phyloP scores from a whole-genome alignment of 2,888 invertebrate genomes.

The Geotrupes spiniger region DNA sequence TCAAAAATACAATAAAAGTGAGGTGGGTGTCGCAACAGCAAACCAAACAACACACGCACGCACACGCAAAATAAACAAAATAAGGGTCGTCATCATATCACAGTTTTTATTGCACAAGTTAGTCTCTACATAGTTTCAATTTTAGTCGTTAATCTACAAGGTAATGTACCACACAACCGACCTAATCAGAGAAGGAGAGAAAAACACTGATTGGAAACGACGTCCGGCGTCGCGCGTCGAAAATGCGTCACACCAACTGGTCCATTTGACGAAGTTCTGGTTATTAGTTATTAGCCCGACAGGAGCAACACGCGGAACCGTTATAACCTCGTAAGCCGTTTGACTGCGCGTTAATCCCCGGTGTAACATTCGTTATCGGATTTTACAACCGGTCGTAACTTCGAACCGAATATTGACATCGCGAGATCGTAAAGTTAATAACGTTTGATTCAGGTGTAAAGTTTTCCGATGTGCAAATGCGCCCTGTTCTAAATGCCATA shows the following conservation, averaged over 20 bases:
- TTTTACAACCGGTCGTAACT: too few species aligned
- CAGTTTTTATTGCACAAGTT: constrained; percentile 44
- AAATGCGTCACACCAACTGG: too few species aligned
- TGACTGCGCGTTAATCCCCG: neutral
- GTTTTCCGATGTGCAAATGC: too few species aligned
- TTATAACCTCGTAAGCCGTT: neutral
- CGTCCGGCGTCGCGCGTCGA: too few species aligned
- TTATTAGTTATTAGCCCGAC: neutral
- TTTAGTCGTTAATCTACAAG: constrained; percentile 3
- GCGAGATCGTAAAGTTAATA: too few species aligned
- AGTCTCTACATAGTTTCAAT: constrained; percentile 21
- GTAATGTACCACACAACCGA: constrained; percentile 16
- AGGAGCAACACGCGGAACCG: neutral
- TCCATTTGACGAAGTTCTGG: neutral
- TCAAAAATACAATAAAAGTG: constrained; percentile 9
- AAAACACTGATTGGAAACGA: neutral
- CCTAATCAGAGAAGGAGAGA: constrained; percentile 5
- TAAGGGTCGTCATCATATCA: constrained; percentile 36
- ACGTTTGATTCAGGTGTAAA: too few species aligned
- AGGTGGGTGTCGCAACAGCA: constrained; percentile 5
- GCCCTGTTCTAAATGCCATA: too few species aligned
- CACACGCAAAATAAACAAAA: constrained; percentile 15
- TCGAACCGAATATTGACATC: too few species aligned
- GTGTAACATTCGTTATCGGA: too few species aligned
- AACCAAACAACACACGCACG: too few species aligned